Base-by-base conservation (phyloP, 2,113 vertebrate species). In the Pygoscelis adeliae region DNA sequence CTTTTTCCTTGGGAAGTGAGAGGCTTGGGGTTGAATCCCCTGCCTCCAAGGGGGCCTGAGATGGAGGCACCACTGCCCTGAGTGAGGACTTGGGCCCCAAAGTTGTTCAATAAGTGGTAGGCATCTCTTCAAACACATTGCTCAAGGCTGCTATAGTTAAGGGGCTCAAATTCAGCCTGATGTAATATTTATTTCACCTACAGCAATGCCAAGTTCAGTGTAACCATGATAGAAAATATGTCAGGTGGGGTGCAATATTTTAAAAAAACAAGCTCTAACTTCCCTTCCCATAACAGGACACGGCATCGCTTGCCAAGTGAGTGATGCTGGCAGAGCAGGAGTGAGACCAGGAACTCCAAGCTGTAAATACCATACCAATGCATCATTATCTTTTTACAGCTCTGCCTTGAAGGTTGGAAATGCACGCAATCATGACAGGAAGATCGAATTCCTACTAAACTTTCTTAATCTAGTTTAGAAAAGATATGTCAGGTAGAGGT, bases 191-290 rank as follows among this genome's bases (percentile, higher is more conserved):
- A 58, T 90, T 93, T 56, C 38, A 78, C 65, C 53, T 65, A 22
- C 32, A 72, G 32, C 42, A 55, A 40, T 46, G 11, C 40, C 44
- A 88, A 5, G 14, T 20, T 55, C 83, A 46, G 15, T 34, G 29
- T 17, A 73, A 53, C 6, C 2, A 0, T 19, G 13, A 46, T 2
- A 70, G 34, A 62, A 82, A 73, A 5, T 1, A 3, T 14, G n/a
- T 82, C 70, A 82, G 52, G 55, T 0, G 1, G 32, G 40, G n/a
- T 13, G 7, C 29, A 55, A 15, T 30, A 22, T 18, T 69, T 69
- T 47, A 40, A 42, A 77, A 82, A 63, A 13, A 49, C 15, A 55
- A 27, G 21, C 22, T 78, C 13, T 36, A n/a, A 2, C 44, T 82
- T 85, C 27, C 4, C 10, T 63, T 52, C 34, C 27, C 12, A 10